Evolutionary conservation across 2,888 invertebrate species (phyloP).

Genomic region (Pachycephus smyrnensis): DNA sequence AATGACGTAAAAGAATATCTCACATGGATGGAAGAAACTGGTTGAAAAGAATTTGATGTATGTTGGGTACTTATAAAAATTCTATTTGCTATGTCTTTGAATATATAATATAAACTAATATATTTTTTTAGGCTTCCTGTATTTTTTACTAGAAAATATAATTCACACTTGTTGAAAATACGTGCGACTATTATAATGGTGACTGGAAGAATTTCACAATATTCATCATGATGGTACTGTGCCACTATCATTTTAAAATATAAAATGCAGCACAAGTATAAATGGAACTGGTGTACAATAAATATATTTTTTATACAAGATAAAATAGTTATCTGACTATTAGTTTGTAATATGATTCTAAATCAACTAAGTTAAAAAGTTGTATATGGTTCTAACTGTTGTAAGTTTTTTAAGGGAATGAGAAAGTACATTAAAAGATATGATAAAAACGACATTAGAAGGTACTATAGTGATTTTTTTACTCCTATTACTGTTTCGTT

Average conservation of each 20-base stretch:
- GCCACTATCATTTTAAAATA: not conserved
- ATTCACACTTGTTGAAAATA: too few species aligned
- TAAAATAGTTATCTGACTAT: not conserved
- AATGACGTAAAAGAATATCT: conserved; percentile 53
- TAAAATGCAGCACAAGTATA: not conserved
- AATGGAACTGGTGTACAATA: not conserved
- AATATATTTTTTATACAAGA: not conserved
- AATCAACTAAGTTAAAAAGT: not conserved
- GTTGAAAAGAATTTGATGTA: not conserved
- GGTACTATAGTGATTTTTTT: not conserved
- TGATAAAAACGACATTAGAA: not conserved
- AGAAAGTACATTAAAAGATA: not conserved
- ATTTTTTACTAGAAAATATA: too few species aligned
- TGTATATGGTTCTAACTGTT: not conserved
- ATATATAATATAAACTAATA: too few species aligned
- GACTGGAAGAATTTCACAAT: not conserved
- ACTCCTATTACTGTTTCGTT: not conserved
- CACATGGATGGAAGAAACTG: conserved; percentile 45
- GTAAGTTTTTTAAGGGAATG: not conserved
- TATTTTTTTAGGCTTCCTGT: too few species aligned
- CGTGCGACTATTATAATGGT: not conserved
- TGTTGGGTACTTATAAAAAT: too few species aligned
- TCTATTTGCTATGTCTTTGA: too few species aligned
- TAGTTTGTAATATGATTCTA: not conserved
- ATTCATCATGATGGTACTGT: not conserved